Evolutionary conservation across 2,113 vertebrate species (phyloP), one percentile per base, ranked within the genome.

Genomic region (Percopsis transmontana): DNA sequence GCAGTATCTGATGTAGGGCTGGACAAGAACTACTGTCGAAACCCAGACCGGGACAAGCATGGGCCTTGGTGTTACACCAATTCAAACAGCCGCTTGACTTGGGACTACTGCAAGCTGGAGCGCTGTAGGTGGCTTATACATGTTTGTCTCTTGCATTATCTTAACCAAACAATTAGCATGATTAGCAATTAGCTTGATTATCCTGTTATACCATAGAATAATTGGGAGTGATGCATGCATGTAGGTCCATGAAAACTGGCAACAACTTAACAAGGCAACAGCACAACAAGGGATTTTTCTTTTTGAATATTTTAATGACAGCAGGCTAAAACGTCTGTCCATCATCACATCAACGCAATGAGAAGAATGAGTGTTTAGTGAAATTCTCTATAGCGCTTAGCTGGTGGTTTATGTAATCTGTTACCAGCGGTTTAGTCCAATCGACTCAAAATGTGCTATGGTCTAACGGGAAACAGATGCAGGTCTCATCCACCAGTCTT

Each of bases 51-150:
- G 52, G 96, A 99, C 87, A 95, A 94, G 75, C 96, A 99, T 9
- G 97, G 97, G 51, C 96, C 95, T 64, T 99, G 97, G 97, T 99
- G 97, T 84, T 96, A 96, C 88, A 98, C 97, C 9, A 94, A 83
- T 41, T 81, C 91, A 78, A 94, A 95, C 77, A 94, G 92, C 61
- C 92, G 92, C 0, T 67, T 96, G 85, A 92, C 95, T 68, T 99
- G 97, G 97, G 97, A 99, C 90, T 99, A 99, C 83, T 99, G 97
- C 60, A 93, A 92, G 74, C 91, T 98, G 79, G 94, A 94, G 78
- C 94, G 88, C 78, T 99, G 97, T 98, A 85, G 96, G 97, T 95
- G 85, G 39, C 54, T 42, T 50, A 48, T 44, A 62, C 40, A 40
- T 51, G 23, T 10, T 52, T 62, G 45, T 67, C 27, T 44, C 57